Base-by-base conservation (phyloP, 2,888 invertebrate genomes). In the Pseudococcus jackbeardsleyi region DNA sequence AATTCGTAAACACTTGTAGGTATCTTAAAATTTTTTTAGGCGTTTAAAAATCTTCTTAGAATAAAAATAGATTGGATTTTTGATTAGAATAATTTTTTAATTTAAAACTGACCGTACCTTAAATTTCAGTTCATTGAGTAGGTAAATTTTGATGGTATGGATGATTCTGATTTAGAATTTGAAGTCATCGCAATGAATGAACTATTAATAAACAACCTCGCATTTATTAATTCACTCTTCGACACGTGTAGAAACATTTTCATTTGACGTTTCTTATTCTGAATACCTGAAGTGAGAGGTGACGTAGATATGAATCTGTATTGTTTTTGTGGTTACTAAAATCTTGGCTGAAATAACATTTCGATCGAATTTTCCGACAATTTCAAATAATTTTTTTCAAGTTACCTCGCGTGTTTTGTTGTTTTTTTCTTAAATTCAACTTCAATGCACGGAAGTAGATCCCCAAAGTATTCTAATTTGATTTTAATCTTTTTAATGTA, bases 221-320 rank as follows among this genome's bases (percentile, higher is more conserved):
- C n/a, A 82, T 82, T 82, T 46, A 82, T 82, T 82, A 46, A 82
- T 82, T 26, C 79, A 46, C 46, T 82, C 46, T n/a, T 82, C 17
- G 79, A 82, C 42, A 82, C 79, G 46, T 46, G 79, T 46, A 46
- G 26, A 82, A 46, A 82, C 39, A 82, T 46, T 46, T 46, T 82
- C 79, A 82, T 19, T 11, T 22, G 79, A 82, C 79, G 79, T 82
- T 42, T 82, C n/a, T 46, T 82, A 46, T 82, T 19, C 19, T 8
- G 79, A 82, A 19, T 46, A 82, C 19, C 46, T 19, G 46, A 33
- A 26, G n/a, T 12, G 72, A 72, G 33, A 72, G 72, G 72, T 72
- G 72, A 72, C 26, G 26, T 19, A 12, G 33, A 33, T 64, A 64
- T 8, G 22, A 9, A 54, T 64, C 22, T 9, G 19, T 64, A 22